Base-by-base conservation (phyloP, 2,797 vertebrate species). In the Karalla daura region DNA sequence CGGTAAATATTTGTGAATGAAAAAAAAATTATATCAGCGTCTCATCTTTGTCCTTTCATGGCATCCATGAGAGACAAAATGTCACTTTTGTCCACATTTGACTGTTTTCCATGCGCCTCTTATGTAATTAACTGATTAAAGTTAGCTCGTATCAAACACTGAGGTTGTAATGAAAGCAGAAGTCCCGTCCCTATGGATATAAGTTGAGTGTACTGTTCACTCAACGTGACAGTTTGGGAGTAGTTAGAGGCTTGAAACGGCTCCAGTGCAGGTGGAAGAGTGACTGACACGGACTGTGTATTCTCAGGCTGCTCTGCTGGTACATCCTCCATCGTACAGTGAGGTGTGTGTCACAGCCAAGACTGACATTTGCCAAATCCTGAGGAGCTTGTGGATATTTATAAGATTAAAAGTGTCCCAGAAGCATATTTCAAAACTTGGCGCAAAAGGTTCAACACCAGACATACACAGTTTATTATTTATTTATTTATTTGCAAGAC, bases 291-390 rank as follows among this genome's bases (percentile, higher is more conserved):
- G 27, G 40, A 58, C 63, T 23, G 1, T 43, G 76, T 47, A 64
- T 83, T 66, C 70, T 33, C 36, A 25, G 27, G 36, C 45, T 21
- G 37, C 10, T 60, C 64, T 79, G 74, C 75, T 78, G 50, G 58
- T 60, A 3, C 76, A 46, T 78, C 66, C 69, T 21, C 44, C 58
- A 37, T 51, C 40, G 13, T 59, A 23, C 41, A 47, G 9, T 44
- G 46, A 78, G 47, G 46, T 70, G 55, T 59, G 60, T 53, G 65
- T 78, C 80, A 81, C 35, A 70, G 50, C 43, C 30, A 32, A 65
- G 70, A 82, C 3, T 83, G 77, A 84, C 77, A 74, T 58, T 70
- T 75, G 23, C 21, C 65, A 76, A 85, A 83, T 85, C 64, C 70
- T 17, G 20, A 53, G 60, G 71, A 63, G 49, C 68, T 80, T 20